Evolutionary conservation across 2,888 invertebrate species (phyloP), one percentile per base, ranked within the genome.

Genomic region (Clostera curtula): DNA sequence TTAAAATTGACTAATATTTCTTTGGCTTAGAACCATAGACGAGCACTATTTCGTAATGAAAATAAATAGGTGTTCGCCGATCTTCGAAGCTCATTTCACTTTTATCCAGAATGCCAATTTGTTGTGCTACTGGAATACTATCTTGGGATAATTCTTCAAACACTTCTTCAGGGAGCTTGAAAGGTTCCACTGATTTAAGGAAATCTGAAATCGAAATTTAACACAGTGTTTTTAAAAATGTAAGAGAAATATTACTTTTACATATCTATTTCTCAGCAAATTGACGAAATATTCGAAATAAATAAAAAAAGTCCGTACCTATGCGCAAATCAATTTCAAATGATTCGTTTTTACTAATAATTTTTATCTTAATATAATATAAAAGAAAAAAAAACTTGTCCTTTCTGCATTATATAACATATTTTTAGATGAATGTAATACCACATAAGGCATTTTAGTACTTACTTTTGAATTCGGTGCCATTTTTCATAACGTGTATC

Each of bases 141-240:
- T 49, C 46, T 12, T 31, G 9, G 15, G 39, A 32, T 8, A 49
- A 39, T n/a, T 36, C 43, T 17, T 49, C 34, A 19, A 41, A 49
- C n/a, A 49, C 42, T 4, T 43, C 41, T 3, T 31, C 20, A 3
- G 49, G 49, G 43, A 49, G 46, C 10, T 44, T 25, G n/a, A 43
- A 49, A 0, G 48, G 49, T 20, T 49, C 46, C 9, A 49, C 34
- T 6, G 49, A 36, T 31, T 35, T 39, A 11, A 49, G 31, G 0
- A 39, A 33, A n/a, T 36, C 48, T 49, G 29, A 21, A 46, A 35
- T 25, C 23, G n/a, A 26, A 16, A 7, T 8, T 8, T 15, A 11
- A n/a, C n/a, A n/a, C n/a, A n/a, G n/a, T n/a, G n/a, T n/a, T n/a
- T n/a, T n/a, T n/a, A n/a, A n/a, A n/a, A n/a, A n/a, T n/a, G n/a